A percentile compares a stretch with the other conserved stretches of the same genome.
Conservation (phyloP, 2,888 invertebrate species). For the Phaonia tiefii region DNA sequence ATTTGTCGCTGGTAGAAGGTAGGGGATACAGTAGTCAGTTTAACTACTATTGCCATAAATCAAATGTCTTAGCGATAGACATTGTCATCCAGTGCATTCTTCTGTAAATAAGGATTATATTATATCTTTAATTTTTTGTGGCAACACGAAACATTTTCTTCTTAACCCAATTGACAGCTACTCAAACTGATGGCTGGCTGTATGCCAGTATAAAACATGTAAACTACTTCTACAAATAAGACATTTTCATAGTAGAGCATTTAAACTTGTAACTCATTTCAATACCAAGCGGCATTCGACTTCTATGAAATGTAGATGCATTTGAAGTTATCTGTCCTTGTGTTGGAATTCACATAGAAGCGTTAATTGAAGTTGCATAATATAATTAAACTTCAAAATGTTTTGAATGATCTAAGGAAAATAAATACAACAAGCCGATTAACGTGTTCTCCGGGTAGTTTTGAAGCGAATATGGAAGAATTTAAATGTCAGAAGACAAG, state of each 20-base stretch:
- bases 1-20: no score
- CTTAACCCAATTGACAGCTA: slow-evolving; percentile 39
- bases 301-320: background rate
- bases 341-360: slow-evolving; percentile 40
- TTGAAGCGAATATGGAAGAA: no score
- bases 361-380: slow-evolving; percentile 47
- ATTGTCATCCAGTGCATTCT: no score
- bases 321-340: background rate
- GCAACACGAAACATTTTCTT: background rate
- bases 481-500: no score
- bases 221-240: slow-evolving; percentile 14
- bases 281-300: background rate
- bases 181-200: slow-evolving; percentile 27
- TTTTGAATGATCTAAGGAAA: background rate
- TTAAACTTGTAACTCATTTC: slow-evolving; percentile 32
- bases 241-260: slow-evolving; percentile 24
- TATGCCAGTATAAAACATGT: background rate
- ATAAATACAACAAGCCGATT: background rate
- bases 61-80: no score
- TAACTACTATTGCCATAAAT: no score
- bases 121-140: no score
- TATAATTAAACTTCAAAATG: slow-evolving; percentile 29
- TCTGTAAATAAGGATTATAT: no score
- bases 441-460: background rate
- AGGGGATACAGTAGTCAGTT: no score